Base-by-base conservation (phyloP, 2,888 invertebrate species). In the Idaea aversata region DNA sequence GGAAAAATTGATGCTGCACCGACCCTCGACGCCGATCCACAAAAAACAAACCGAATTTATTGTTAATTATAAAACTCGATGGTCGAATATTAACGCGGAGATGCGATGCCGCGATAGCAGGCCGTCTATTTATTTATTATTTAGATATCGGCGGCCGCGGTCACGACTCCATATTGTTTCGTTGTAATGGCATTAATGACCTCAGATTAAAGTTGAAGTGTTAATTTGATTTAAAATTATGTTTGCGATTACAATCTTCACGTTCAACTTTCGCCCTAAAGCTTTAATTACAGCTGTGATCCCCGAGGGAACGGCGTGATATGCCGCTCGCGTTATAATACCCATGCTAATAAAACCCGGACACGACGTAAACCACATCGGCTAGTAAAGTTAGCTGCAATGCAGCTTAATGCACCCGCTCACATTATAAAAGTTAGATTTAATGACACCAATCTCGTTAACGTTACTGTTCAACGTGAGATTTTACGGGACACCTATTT, bases 161-260 rank as follows among this genome's bases (percentile, higher is more conserved):
- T 91, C 92, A 92, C 91, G 92, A 91, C 84, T 88, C 86, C 88
- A 89, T 91, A 91, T 92, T 92, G 91, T 91, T 90, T 88, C 88
- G 89, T 81, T 83, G 85, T 91, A 90, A 91, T 90, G 88, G 85
- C 88, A 90, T 90, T 90, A 91, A 91, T 89, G 91, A 90, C 92
- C 92, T 88, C 90, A 88, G 88, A 88, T 91, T 87, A 88, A 92
- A 93, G 90, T 92, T 90, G 91, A 92, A 91, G 92, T 93, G 92
- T 93, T 93, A 93, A 92, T 93, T 93, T 91, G 90, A 92, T 92
- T 92, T 91, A 90, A 92, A 93, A 91, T 92, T 92, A 91, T 90
- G 88, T 83, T 80, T 82, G 77, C 80, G 92, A 92, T 91, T 88
- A 89, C 83, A 82, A 93, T 92, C 92, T 87, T 83, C 85, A 82